Percentiles rank a stretch among this genome's conserved stretches.
These are phyloP conservation scores for Stichodactyla helianthus DNA, from an alignment of 64 coral and sea anemone species.

Conservation along the genomic window DNA sequence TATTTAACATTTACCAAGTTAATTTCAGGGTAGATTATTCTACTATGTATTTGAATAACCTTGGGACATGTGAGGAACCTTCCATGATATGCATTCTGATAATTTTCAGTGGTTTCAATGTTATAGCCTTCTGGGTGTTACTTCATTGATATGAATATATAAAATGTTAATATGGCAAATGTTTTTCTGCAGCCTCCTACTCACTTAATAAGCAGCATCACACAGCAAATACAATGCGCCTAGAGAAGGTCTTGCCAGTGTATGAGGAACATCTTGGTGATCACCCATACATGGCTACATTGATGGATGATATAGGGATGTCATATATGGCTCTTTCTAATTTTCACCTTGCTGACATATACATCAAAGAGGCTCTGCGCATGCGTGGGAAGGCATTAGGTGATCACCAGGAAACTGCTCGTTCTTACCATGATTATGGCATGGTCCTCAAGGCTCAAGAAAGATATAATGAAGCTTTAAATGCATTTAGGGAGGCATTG, in stretches of 20 bases:
- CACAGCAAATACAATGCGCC: conserved; percentile 62
- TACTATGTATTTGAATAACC: no score
- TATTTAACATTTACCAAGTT: no score
- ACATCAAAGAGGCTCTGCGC: conserved; percentile 52
- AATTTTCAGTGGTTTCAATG: no score
- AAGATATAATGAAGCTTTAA: conserved; percentile 46
- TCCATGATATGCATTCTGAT: no score
- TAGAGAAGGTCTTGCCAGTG: conserved; percentile 73
- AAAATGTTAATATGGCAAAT: neutral
- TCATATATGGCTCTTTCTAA: conserved; percentile 57
- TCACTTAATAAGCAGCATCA: conserved; percentile 64
- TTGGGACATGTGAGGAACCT: no score
- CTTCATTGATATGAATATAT: no score
- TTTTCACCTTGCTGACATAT: conserved; percentile 42
- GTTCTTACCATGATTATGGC: conserved; percentile 79
- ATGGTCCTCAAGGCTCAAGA: conserved; percentile 10
- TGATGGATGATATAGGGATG: conserved; percentile 78
- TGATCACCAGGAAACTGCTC: conserved; percentile 86
- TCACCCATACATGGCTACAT: conserved; percentile 78
- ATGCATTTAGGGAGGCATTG: conserved; percentile 53
- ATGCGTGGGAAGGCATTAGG: conserved; percentile 65
- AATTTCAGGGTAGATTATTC: no score
- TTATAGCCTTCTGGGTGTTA: no score
- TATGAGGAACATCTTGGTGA: conserved; percentile 63
- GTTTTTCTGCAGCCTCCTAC: conserved; percentile 54